Evolutionary conservation across 1,140 invertebrate genomes (phyloP), one percentile per base, ranked within the genome.

Genomic region (Euura lappo): DNA sequence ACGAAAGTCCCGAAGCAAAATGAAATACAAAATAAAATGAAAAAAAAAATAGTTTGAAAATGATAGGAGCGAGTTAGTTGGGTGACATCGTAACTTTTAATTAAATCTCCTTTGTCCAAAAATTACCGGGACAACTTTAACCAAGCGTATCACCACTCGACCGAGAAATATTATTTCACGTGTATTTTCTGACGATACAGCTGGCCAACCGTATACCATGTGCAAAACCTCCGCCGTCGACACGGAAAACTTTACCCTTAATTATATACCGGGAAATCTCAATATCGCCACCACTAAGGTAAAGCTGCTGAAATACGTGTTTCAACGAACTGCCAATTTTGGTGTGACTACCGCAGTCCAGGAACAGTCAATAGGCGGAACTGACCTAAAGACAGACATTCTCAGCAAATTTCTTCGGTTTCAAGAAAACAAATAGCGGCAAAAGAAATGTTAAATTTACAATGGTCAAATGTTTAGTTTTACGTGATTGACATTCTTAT

Each of bases 301-400:
- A n/a, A 60, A n/a, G 51, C 51, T n/a, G 51, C 8, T 60, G 51
- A 60, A 60, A 60, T 60, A 11, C 51, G 51, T n/a, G 51, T 60
- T 60, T 60, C 51, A n/a, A 60, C 51, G 51, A 60, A 60, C 13
- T 60, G 51, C 51, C 51, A 60, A 60, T 60, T 28, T 28, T 28
- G 28, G 28, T 28, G 28, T 28, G 28, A 28, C 1, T 28, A 28
- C 28, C 28, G 0, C 28, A 28, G 28, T 28, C 28, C 28, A 28
- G 28, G 28, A 28, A 28, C 28, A 28, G 1, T 28, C 28, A 28
- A 28, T 28, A 28, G 1, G 28, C 28, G 28, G 1, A 28, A 28
- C 28, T 1, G 28, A 28, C 28, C 28, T 28, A 28, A 28, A 28
- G 28, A 28, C 28, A 28, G 28, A 28, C 28, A 28, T 28, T 28